Evolutionary conservation across 2,113 vertebrate genomes (phyloP), one percentile per base, ranked within the genome.

Genomic region (Octodon degus): DNA sequence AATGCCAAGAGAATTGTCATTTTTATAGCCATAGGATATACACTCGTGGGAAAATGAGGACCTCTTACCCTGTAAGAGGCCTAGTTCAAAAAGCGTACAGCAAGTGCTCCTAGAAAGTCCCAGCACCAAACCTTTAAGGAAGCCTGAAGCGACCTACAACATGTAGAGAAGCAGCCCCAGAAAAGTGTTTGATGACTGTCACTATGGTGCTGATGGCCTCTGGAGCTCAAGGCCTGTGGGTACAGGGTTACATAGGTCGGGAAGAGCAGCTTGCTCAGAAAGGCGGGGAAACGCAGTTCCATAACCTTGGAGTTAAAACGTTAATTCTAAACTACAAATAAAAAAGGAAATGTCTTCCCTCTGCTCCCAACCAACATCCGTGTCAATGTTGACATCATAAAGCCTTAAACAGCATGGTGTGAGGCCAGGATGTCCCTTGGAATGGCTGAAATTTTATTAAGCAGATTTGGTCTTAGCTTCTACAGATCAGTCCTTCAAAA

Each of bases 361-460:
- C 93, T 93, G 82, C 60, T 90, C 79, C 92, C 93, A 94, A 27
- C 37, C 94, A 93, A 96, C 89, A 95, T 89, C 62, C 58, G 91
- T 96, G 97, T 94, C 70, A 77, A 91, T 72, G 68, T 90, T 96
- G 94, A 97, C 60, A 81, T 94, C 65, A 55, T 81, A 93, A 93
- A 97, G 47, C 84, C 87, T 97, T 97, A 96, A 91, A 96, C 97
- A 97, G 93, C 80, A 92, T 7, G 32, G 67, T 88, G 40, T 86
- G 79, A 97, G 94, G 60, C 90, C 84, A 96, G 91, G 37, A 43
- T 91, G 5, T 90, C 86, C 90, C 91, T 95, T 91, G 17, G 94
- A 97, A 96, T 87, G 91, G 68, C 53, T 85, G 17, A 94, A 95
- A 97, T 95, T 96, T 96, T 90, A 94, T 92, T 96, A 70, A 94